Base-by-base conservation (phyloP, 2,113 vertebrate species). In the Pachycephala philippinensis region DNA sequence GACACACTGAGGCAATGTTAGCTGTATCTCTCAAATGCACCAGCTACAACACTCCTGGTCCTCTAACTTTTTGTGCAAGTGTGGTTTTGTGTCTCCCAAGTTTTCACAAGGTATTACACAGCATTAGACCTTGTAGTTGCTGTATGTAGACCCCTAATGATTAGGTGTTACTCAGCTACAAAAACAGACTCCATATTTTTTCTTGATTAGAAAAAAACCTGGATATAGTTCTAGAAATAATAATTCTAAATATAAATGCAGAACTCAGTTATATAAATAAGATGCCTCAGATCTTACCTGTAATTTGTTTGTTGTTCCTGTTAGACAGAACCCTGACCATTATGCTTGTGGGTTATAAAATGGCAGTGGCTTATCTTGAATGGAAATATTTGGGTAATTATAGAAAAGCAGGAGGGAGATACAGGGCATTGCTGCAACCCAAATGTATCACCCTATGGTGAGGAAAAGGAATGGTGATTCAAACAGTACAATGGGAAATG, bases 391-490 rank as follows among this genome's bases (percentile, higher is more conserved):
- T 61, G n/a, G 9, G 37, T 24, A 45, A 75, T 26, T 75, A 31
- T 31, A 27, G 61, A 83, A 75, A 68, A 85, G 18, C 7, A 63
- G 8, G 31, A 52, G 6, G 35, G 31, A 78, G 21, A 78, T 2
- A 16, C 22, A 65, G 9, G 14, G 70, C 9, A 10, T 18, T 53
- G 13, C 33, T 81, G n/a, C 33, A 75, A 45, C 3, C 3, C 10
- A 60, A 47, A 20, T 18, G 22, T 75, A 9, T 4, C 0, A 2
- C 7, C 5, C 3, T 3, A 40, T 8, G 10, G 13, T 31, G 22
- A 52, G 10, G 15, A 15, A 56, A 66, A 30, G 60, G 16, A 47
- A 47, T 53, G 12, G 16, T 7, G 9, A 30, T 37, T 60, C 35
- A 54, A 54, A 19, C 6, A n/a, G 3, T 85, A 9, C 28, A 50